phyloP scores from a whole-genome alignment of 92 coral and sea anemone species.

The Epizoanthus scotinus region DNA sequence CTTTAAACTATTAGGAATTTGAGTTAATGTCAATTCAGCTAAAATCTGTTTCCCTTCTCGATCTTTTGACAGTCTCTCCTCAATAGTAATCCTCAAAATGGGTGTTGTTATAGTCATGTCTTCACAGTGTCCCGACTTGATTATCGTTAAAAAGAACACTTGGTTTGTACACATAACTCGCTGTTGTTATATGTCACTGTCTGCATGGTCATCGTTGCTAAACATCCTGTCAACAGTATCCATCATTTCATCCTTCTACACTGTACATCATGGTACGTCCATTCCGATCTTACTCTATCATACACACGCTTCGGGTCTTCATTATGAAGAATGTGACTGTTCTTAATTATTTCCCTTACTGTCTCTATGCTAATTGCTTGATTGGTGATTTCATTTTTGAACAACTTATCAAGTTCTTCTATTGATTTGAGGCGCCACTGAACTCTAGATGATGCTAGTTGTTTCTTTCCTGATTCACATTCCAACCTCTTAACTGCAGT shows the following conservation, averaged over 20 bases:
- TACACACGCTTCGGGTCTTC: slow-evolving; percentile 33
- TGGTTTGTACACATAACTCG: not conserved
- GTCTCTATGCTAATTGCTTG: slow-evolving; percentile 23
- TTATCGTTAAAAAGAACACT: slow-evolving; percentile 3
- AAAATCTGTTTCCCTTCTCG: slow-evolving; percentile 29
- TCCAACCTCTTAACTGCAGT: too few relatives aligned
- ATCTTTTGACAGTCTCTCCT: slow-evolving; percentile 20
- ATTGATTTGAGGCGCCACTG: too few relatives aligned
- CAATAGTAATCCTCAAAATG: slow-evolving; percentile 8
- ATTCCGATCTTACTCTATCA: slow-evolving; percentile 37
- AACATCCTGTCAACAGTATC: slow-evolving; percentile 43
- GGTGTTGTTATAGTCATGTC: slow-evolving; percentile 12
- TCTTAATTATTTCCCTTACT: slow-evolving; percentile 23
- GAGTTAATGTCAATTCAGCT: slow-evolving; percentile 21
- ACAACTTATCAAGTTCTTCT: too few relatives aligned
- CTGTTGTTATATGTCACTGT: not conserved
- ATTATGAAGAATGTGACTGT: slow-evolving; percentile 9
- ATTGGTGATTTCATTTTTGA: slow-evolving; percentile 11
- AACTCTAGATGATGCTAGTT: too few relatives aligned
- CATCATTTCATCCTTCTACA: slow-evolving; percentile 15
- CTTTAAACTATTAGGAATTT: slow-evolving; percentile 21
- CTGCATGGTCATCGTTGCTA: not conserved
- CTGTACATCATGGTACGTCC: slow-evolving; percentile 29
- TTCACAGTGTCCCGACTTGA: slow-evolving; percentile 25
- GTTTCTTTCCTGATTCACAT: too few relatives aligned